A percentile compares a stretch with the other conserved stretches of the same genome.
phyloP scores from a whole-genome alignment of 2,888 invertebrate species.

The Leptopilina drosophilae region DNA sequence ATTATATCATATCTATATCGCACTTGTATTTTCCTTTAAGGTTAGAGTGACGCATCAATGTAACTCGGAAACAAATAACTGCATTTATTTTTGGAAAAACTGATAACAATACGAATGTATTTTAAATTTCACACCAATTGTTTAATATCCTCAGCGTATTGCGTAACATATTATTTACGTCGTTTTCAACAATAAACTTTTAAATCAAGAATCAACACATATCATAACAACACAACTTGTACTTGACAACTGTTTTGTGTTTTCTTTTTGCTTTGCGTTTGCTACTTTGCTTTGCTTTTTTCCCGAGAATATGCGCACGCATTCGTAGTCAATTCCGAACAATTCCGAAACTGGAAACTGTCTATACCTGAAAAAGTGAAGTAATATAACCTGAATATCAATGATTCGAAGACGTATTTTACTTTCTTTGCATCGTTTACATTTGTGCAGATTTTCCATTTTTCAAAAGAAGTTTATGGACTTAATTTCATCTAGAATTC shows the following conservation, averaged over 20 bases:
- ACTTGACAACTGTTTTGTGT: neutral
- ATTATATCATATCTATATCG: neutral
- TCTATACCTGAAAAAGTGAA: too few species aligned
- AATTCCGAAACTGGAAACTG: too few species aligned
- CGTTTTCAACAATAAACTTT: neutral
- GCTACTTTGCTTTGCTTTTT: too few species aligned
- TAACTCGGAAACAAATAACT: neutral
- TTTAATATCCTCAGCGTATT: neutral
- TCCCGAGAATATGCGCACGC: too few species aligned
- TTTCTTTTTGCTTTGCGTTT: neutral
- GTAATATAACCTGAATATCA: too few species aligned
- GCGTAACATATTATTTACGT: neutral
- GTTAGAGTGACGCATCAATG: constrained; percentile 23
- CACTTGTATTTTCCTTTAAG: neutral
- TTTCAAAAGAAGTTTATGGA: too few species aligned
- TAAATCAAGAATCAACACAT: too few species aligned
- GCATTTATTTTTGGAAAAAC: neutral
- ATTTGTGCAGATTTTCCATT: too few species aligned
- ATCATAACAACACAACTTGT: neutral
- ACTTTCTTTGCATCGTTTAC: too few species aligned
- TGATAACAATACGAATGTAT: neutral
- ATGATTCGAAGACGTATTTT: too few species aligned
- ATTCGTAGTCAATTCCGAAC: too few species aligned
- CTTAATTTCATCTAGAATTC: too few species aligned
- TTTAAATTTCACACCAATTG: neutral